phyloP scores from a whole-genome alignment of 2,113 vertebrate genomes.

The Eidolon helvum region DNA sequence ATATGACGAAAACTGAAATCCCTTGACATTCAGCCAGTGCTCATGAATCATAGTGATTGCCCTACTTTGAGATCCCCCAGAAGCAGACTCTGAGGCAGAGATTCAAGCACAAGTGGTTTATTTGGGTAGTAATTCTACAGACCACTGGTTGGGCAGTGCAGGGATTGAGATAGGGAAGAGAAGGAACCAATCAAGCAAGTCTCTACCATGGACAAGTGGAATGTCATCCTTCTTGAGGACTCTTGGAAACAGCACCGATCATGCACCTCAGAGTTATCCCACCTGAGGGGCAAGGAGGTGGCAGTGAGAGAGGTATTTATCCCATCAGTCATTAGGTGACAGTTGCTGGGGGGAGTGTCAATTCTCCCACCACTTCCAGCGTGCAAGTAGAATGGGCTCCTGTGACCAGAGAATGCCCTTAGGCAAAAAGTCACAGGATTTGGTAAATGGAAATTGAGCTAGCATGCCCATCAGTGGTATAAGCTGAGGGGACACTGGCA shows the following conservation, averaged over 20 bases:
- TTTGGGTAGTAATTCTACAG: background rate
- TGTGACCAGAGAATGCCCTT: background rate
- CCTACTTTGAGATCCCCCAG: background rate
- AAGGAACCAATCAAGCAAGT: background rate
- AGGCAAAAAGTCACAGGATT: background rate
- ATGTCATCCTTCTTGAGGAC: background rate
- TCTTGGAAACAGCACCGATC: background rate
- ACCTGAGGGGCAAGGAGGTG: background rate
- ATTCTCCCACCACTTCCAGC: background rate
- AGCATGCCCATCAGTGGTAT: background rate
- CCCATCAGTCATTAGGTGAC: background rate
- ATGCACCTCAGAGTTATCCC: background rate
- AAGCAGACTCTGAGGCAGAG: background rate
- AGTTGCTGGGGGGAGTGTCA: background rate
- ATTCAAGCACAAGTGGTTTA: background rate
- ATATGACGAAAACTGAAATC: background rate
- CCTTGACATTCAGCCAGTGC: background rate
- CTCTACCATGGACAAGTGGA: background rate
- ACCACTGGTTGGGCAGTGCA: background rate
- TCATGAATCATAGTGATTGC: background rate
- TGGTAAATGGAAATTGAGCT: background rate
- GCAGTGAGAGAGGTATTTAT: background rate
- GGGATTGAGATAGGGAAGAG: background rate
- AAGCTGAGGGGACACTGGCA: background rate
- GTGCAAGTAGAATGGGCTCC: background rate